Conservation (phyloP, 2,797 vertebrate species). For the Erethizon dorsatum region DNA sequence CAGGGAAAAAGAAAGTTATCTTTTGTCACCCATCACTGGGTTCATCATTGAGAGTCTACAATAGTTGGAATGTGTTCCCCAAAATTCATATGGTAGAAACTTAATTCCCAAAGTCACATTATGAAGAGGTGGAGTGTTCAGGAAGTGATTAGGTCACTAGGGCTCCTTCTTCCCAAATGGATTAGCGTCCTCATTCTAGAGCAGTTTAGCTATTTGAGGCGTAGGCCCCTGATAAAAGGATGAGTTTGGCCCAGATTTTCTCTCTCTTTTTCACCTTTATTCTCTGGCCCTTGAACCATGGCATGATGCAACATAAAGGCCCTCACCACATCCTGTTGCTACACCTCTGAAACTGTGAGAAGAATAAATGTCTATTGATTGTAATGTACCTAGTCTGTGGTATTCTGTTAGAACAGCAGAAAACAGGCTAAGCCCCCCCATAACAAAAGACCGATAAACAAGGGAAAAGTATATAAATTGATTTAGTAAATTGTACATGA, state of each 20-base stretch:
- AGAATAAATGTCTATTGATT: not conserved
- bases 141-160: not conserved
- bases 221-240: not conserved
- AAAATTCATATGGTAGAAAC: not conserved
- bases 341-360: not conserved
- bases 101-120: not conserved
- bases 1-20: not conserved
- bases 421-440: not conserved
- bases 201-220: not conserved
- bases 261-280: not conserved
- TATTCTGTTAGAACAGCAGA: not conserved
- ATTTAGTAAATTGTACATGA: not conserved
- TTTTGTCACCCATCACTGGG: not conserved
- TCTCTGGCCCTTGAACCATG: not conserved
- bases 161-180: not conserved
- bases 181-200: not conserved
- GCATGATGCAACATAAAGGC: not conserved
- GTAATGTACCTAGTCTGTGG: not conserved
- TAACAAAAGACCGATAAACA: not conserved
- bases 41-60: not conserved
- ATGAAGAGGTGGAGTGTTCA: not conserved
- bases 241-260: not conserved
- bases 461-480: not conserved
- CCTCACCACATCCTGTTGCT: not conserved
- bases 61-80: not conserved